Evolutionary conservation across 2,113 vertebrate species (phyloP), one percentile per base, ranked within the genome.

Genomic region (Hystrix brachyura): DNA sequence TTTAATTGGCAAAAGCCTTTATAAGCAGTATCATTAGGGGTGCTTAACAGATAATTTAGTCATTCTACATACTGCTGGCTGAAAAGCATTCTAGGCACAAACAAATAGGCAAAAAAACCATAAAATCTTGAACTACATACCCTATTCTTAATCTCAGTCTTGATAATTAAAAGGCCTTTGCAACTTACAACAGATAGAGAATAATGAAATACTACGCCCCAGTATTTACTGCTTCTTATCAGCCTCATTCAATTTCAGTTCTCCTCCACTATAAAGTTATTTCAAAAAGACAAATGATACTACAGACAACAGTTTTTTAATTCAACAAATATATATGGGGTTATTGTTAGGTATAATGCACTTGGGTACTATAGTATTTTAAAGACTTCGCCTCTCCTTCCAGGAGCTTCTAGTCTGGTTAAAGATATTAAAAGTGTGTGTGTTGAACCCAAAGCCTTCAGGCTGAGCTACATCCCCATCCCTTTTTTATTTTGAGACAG

Each of bases 1-100:
- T 97, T 95, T 92, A 96, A 95, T 96, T 95, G 80, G 87, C 92
- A 97, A 97, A 96, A 90, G 74, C 48, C 87, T 97, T 93, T 94
- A 74, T 53, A 72, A 96, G 79, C 91, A 96, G 27, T 90, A 67
- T 87, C 51, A 95, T 95, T 69, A 83, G 87, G 69, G 62, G 95
- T 90, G 53, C 60, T 67, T 96, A 92, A 67, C 87, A 59, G 72
- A 25, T 89, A 92, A 46, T 87, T 85, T 87, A 95, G 88, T 84
- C 29, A 55, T 69, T 92, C 86, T 85, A 87, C 12, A 67, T 38
- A 60, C 10, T 88, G 46, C 71, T 82, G 34, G n/a, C 57, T 94
- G 17, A 79, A 87, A 91, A 94, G 65, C 53, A 96, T 69, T 91
- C 38, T 84, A 81, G 3, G 32, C 57, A 94, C 59, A 76, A 97